A percentile compares a stretch with the other conserved stretches of the same genome.
Evolutionary conservation across 2,888 invertebrate genomes (phyloP).

Genomic region (Reticulitermes lucifugus): DNA sequence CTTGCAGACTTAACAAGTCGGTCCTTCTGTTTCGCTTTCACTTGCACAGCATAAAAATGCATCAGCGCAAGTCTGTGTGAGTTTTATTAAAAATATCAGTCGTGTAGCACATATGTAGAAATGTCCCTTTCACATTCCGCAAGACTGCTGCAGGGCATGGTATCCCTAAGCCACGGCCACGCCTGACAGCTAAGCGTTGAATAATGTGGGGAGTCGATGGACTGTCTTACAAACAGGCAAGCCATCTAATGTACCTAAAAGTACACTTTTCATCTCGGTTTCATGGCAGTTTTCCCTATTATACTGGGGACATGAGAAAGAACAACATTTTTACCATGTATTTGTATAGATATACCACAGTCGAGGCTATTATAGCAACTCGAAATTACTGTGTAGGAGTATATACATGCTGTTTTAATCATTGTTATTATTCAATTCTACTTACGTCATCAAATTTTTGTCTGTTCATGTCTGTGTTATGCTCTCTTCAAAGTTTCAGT

Average conservation of each 20-base stretch:
- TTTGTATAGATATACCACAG: too few relatives aligned
- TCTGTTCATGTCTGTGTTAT: too few relatives aligned
- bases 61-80: neutral
- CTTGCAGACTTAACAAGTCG: neutral
- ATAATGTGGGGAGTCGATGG: neutral
- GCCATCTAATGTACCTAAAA: too few relatives aligned
- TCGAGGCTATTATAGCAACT: too few relatives aligned
- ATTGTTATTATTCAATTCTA: too few relatives aligned
- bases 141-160: neutral
- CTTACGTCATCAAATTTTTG: too few relatives aligned
- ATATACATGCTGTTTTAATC: too few relatives aligned
- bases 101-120: slow-evolving; percentile 2
- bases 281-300: neutral
- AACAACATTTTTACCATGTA: too few relatives aligned
- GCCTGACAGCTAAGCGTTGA: neutral
- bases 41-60: slow-evolving; percentile 1
- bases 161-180: neutral
- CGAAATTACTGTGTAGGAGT: too few relatives aligned
- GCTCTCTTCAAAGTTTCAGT: too few relatives aligned
- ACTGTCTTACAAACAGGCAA: neutral
- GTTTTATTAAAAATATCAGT: neutral
- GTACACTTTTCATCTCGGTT: too few relatives aligned
- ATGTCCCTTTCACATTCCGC: slow-evolving; percentile 22
- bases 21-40: neutral
- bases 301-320: too few relatives aligned